phyloP scores from a whole-genome alignment of 2,888 invertebrate genomes.

The Tinea semifulvella region DNA sequence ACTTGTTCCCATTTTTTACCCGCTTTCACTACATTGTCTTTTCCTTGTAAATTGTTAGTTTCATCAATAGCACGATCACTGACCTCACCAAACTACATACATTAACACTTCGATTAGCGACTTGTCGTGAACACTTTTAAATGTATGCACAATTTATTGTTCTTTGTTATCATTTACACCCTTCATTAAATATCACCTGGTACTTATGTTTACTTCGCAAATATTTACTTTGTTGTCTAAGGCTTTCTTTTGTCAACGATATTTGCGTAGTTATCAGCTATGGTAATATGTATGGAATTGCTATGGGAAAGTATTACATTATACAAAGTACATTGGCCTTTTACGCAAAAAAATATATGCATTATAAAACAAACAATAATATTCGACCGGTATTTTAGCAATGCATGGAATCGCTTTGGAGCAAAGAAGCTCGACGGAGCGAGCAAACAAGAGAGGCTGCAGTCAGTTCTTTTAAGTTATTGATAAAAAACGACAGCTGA shows the following conservation, averaged over 20 bases:
- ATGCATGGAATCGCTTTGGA: too few species aligned
- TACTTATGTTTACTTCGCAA: conserved; percentile 13
- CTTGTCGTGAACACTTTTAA: conserved; percentile 25
- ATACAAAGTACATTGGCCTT: too few species aligned
- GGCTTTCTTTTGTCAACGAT: conserved; percentile 24
- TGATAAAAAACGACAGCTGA: conserved; percentile 35
- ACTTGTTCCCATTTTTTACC: not conserved
- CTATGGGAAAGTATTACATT: not conserved
- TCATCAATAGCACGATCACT: conserved; percentile 17
- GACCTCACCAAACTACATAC: conserved; percentile 18
- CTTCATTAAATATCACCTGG: not conserved
- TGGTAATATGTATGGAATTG: not conserved
- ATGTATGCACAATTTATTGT: conserved; percentile 26
- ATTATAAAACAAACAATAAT: not conserved
- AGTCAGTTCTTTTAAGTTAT: conserved; percentile 33
- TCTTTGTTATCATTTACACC: conserved; percentile 25
- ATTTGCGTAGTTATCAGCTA: not conserved
- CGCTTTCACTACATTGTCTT: conserved; percentile 3
- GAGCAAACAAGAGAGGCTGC: conserved; percentile 15
- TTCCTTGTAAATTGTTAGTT: conserved; percentile 6
- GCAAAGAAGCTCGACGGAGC: not conserved
- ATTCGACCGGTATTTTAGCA: not conserved
- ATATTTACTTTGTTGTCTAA: conserved; percentile 16
- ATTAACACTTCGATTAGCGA: conserved; percentile 25
- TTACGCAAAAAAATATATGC: too few species aligned